Evolutionary conservation across 2,888 invertebrate species (phyloP).

Genomic region (Spodoptera exigua): DNA sequence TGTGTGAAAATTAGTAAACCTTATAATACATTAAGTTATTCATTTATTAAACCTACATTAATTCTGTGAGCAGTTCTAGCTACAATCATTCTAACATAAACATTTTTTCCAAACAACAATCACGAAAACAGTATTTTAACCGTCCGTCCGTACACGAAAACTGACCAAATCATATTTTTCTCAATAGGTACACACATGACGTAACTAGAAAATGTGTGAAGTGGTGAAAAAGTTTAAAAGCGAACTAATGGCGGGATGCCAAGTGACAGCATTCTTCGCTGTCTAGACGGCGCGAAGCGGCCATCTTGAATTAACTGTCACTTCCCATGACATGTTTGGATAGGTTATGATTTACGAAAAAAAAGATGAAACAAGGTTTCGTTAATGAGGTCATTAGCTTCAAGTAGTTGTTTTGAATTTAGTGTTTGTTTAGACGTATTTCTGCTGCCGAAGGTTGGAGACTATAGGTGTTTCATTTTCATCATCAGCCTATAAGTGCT

Average conservation of each 20-base stretch:
- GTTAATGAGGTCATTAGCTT: no score
- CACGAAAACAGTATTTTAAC: not conserved
- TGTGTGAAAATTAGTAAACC: no score
- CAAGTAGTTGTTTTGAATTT: no score
- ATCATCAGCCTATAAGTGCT: no score
- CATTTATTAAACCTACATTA: no score
- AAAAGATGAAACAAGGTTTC: not conserved
- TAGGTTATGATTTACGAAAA: slow-evolving; percentile 20
- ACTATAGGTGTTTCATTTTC: no score
- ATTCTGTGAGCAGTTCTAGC: no score
- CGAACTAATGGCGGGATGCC: slow-evolving; percentile 54
- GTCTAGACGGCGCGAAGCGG: slow-evolving; percentile 58
- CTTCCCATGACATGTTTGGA: slow-evolving; percentile 9
- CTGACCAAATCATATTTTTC: slow-evolving; percentile 32
- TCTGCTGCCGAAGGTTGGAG: no score
- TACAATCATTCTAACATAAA: no score
- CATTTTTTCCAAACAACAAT: no score
- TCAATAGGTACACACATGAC: slow-evolving; percentile 21
- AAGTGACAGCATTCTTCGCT: slow-evolving; percentile 57
- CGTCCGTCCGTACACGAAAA: slow-evolving; percentile 11
- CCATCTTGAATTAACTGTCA: slow-evolving; percentile 44
- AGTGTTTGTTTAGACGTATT: no score
- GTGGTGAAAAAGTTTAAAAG: slow-evolving; percentile 52
- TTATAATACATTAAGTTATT: no score
- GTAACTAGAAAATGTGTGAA: slow-evolving; percentile 48